Evolutionary conservation across 2,113 vertebrate genomes (phyloP), one percentile per base, ranked within the genome.

Genomic region (Ammodramus savannarum): DNA sequence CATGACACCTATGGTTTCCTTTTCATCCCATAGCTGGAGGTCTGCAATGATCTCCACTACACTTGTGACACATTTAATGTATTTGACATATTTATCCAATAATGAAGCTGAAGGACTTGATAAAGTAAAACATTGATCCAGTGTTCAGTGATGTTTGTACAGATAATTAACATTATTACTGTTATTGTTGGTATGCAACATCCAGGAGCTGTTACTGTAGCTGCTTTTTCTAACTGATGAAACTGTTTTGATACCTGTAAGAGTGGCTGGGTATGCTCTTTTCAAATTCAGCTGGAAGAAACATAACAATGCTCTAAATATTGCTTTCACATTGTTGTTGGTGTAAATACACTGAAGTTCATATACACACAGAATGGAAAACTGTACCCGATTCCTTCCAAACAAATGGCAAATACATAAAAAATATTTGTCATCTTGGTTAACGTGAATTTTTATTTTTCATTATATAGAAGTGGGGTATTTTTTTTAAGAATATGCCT

Each of bases 1-100:
- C 12, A 1, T 3, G 1, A 41, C 14, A 18, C 0, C 0, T 34
- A 13, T 44, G 6, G 7, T 54, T 72, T 89, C 13, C 1, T 8
- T 67, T 54, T 61, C 2, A 0, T 44, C 6, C 25, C 1, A 1
- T 55, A 39, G 8, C 34, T 89, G 41, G 43, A 85, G 16, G 8
- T 36, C 52, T 85, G 23, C 10, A 5, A 18, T 78, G 34, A 16
- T 38, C 25, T 84, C 49, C 19, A 61, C n/a, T 49, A 43, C 6
- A 3, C 10, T 68, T 76, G 13, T 83, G 38, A 69, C 57, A 7
- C 5, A 31, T 72, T 52, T 26, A n/a, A 39, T 46, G 6, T 36
- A 19, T 57, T 48, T 66, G 36, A 49, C 32, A 21, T 26, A 9
- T 75, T 92, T 79, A 57, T 57, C 5, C 46, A 48, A 39, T 54